Conservation (phyloP, 2,113 vertebrate species). For the Centropristis striata region DNA sequence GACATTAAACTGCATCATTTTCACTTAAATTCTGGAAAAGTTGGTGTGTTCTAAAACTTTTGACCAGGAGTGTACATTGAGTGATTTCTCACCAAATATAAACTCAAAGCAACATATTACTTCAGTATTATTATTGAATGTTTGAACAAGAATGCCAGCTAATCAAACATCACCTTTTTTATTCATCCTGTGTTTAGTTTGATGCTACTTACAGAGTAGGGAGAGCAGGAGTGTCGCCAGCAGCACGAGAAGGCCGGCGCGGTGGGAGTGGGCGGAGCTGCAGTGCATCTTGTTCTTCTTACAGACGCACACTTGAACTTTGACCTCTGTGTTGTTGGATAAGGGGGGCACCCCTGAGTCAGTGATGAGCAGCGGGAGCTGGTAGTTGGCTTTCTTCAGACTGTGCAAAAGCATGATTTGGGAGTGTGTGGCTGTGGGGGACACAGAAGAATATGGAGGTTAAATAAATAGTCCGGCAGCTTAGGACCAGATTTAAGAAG, state of each 20-base stretch:
- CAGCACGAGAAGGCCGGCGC: constrained; percentile 81
- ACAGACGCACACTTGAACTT: constrained; percentile 97
- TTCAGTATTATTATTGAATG: background rate
- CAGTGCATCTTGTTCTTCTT: constrained; percentile 97
- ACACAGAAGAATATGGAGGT: constrained; percentile 16
- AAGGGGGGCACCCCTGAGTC: constrained; percentile 95
- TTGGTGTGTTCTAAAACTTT: no score
- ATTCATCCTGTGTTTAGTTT: background rate
- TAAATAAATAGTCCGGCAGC: no score
- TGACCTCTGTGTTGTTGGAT: constrained; percentile 94
- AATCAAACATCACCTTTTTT: background rate
- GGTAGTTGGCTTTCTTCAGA: constrained; percentile 97
- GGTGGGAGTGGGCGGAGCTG: constrained; percentile 86
- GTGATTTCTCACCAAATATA: background rate
- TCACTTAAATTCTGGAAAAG: no score
- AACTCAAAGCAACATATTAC: background rate
- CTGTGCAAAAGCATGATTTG: constrained; percentile 94
- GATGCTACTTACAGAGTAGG: constrained; percentile 75
- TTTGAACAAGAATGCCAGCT: background rate
- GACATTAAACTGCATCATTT: no score
- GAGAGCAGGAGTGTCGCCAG: constrained; percentile 75
- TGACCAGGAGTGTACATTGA: no score
- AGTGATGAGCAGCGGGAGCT: constrained; percentile 94
- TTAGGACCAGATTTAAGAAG: no score
- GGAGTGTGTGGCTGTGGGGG: constrained; percentile 89